A percentile compares a stretch with the other conserved stretches of the same genome.
phyloP scores from a whole-genome alignment of 2,888 invertebrate species.

The Ormia ochracea region DNA sequence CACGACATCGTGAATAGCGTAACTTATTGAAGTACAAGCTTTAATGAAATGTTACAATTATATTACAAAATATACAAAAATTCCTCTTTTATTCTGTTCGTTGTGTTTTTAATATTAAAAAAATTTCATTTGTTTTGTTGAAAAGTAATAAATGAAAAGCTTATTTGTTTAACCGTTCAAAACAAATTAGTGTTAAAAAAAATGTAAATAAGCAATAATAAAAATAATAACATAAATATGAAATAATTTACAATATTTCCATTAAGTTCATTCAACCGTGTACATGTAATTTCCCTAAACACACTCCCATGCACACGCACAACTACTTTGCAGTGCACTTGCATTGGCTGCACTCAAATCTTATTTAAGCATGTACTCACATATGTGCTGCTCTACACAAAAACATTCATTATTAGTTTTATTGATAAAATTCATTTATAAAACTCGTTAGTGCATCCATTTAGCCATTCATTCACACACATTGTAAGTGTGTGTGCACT shows the following conservation, averaged over 20 bases:
- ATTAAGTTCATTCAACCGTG: slow-evolving; percentile 58
- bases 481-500: background rate
- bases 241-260: slow-evolving; percentile 33
- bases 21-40: too few relatives aligned
- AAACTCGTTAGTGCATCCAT: too few relatives aligned
- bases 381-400: background rate
- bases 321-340: slow-evolving; percentile 6
- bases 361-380: background rate
- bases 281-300: slow-evolving; percentile 55
- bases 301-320: background rate
- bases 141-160: background rate
- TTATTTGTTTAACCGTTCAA: slow-evolving; percentile 18
- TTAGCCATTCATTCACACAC: background rate
- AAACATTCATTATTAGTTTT: slow-evolving; percentile 13
- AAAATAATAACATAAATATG: slow-evolving; percentile 10
- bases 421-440: too few relatives aligned
- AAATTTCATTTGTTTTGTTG: too few relatives aligned
- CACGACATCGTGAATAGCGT: too few relatives aligned
- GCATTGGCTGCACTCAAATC: background rate
- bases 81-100: too few relatives aligned
- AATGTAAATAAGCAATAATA: background rate
- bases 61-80: too few relatives aligned
- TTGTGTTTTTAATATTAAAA: too few relatives aligned
- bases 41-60: too few relatives aligned
- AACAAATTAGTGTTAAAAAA: slow-evolving; percentile 21